Percentiles rank a stretch among this genome's conserved stretches.
These are phyloP conservation scores for Neoascia interrupta DNA, from an alignment of 2,888 invertebrate species.

Conservation along the genomic window DNA sequence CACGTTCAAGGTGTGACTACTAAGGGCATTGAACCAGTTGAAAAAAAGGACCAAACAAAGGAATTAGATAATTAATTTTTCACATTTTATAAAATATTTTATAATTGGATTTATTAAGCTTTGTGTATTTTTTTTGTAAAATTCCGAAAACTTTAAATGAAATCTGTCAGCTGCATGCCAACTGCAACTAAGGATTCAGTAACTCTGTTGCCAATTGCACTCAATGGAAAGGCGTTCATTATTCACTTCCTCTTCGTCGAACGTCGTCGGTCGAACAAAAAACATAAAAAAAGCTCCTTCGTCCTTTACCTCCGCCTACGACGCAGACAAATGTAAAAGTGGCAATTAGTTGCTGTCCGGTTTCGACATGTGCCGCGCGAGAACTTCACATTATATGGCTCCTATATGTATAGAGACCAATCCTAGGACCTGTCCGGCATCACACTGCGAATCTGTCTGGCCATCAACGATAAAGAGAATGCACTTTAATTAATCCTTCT, in stretches of 20 bases:
- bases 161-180: background rate
- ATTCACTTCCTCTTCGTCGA: slow-evolving; percentile 19
- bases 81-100: too few species aligned
- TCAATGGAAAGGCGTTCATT: slow-evolving; percentile 20
- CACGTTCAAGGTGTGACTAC: too few species aligned
- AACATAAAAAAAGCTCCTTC: background rate
- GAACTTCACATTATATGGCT: slow-evolving; percentile 15
- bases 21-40: too few species aligned
- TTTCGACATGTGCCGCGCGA: slow-evolving; percentile 33
- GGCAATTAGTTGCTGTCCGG: slow-evolving; percentile 57
- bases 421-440: slow-evolving; percentile 1
- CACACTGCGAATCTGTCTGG: slow-evolving; percentile 11
- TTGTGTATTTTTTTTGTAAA: too few species aligned
- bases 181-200: background rate
- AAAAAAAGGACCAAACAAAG: too few species aligned
- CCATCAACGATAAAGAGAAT: slow-evolving; percentile 52
- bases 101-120: too few species aligned
- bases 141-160: slow-evolving; percentile 1
- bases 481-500: slow-evolving; percentile 60
- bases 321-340: slow-evolving; percentile 33
- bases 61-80: too few species aligned
- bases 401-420: background rate
- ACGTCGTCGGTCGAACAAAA: background rate
- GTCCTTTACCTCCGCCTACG: background rate
- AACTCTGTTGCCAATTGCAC: slow-evolving; percentile 4